Evolutionary conservation across 2,888 invertebrate genomes (phyloP).

Genomic region (Xestobium rufovillosum): DNA sequence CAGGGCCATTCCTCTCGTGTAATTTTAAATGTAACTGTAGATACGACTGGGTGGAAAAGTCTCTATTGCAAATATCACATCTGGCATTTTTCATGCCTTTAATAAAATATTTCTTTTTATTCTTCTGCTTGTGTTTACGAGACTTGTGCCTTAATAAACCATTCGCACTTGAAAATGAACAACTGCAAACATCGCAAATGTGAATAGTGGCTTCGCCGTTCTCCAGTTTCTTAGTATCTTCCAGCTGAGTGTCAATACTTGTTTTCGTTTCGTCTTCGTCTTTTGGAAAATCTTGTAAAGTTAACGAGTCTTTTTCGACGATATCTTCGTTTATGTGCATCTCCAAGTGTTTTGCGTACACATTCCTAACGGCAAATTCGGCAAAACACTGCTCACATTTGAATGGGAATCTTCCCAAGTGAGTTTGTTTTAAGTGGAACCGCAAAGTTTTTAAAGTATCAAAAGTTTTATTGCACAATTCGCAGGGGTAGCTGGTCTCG

Average conservation of each 20-base stretch:
- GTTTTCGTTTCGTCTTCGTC: constrained; percentile 8
- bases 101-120: constrained; percentile 37
- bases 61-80: constrained; percentile 40
- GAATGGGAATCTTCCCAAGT: constrained; percentile 36
- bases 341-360: constrained; percentile 26
- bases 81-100: constrained; percentile 40
- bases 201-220: constrained; percentile 28
- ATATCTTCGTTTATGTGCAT: constrained; percentile 27
- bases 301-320: constrained; percentile 31
- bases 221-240: no score
- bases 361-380: constrained; percentile 33
- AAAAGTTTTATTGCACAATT: constrained; percentile 34
- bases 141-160: constrained; percentile 37
- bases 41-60: constrained; percentile 39
- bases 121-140: constrained; percentile 35
- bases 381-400: constrained; percentile 35
- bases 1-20: constrained; percentile 34
- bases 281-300: constrained; percentile 33
- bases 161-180: constrained; percentile 33
- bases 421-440: constrained; percentile 35
- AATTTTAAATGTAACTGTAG: constrained; percentile 38
- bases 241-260: constrained; percentile 19
- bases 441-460: constrained; percentile 30
- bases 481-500: constrained; percentile 28
- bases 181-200: constrained; percentile 32